Evolutionary conservation across 2,113 vertebrate genomes (phyloP), one percentile per base, ranked within the genome.

Genomic region (Thunnus thynnus): DNA sequence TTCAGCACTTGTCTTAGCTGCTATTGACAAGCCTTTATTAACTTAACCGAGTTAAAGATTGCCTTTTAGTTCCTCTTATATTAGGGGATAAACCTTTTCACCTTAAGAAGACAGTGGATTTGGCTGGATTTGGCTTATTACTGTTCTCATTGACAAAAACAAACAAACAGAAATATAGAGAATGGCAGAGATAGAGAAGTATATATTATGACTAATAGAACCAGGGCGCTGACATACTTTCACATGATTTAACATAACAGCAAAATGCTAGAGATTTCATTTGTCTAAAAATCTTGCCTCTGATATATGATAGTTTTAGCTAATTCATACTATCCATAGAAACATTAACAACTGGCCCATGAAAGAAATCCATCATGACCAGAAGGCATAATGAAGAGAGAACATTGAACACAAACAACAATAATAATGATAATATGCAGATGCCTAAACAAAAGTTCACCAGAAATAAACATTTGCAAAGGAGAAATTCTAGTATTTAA

Each of bases 1-100:
- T 93, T 92, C 92, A 82, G 67, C 27, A 18, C 90, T 64, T 74
- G 78, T 89, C 76, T 74, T 30, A 44, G 86, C 90, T 83, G 36
- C 74, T 73, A 86, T 84, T 88, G 84, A 89, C 83, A 76, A 79
- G 78, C 80, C 76, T 88, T 78, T 85, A 86, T 91, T 85, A 86
- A 91, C 76, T 86, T 77, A 83, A 81, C 73, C 47, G 60, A 79
- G 85, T 78, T 82, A 52, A 80, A 70, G 57, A 81, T 82, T 77
- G 20, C 57, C n/a, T 11, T 60, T 62, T 14, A 32, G 44, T 27
- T 88, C 44, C 52, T 55, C 50, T 30, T 77, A 63, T 81, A 78
- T 83, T 69, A 58, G 18, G 18, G 69, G 82, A 64, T 63, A 68
- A 86, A 81, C 70, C 54, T 56, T 56, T 78, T 86, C 58, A 64